Base-by-base conservation (phyloP, 2,888 invertebrate genomes). In the Drosophila anomelani region DNA sequence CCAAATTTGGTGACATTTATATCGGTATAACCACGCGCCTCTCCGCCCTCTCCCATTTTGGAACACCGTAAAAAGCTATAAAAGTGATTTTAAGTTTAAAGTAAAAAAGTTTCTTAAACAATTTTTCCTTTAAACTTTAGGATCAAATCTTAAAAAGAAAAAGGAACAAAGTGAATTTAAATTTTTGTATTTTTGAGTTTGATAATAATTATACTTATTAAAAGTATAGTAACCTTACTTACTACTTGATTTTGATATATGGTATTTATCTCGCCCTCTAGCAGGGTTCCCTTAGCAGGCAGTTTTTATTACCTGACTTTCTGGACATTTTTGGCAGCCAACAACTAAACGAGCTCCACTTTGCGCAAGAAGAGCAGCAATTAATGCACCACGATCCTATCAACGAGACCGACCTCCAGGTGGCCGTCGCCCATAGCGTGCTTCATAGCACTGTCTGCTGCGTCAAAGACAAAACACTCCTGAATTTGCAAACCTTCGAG, bases 381-480 rank as follows among this genome's bases (percentile, higher is more conserved):
- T 26, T 66, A 17, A 73, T 90, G 32, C 74, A 89, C 72, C 67
- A 71, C n/a, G 90, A 92, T 72, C 92, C 92, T 1, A 77, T 56
- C 4, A 83, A 73, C 1, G 89, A 85, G 20, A 69, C 79, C 0
- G 91, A 92, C 7, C 76, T 92, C 2, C 90, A 91, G 56, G 78
- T 86, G 20, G 76, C 75, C 17, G 75, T 90, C 0, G 89, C 90
- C 0, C 79, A 81, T 23, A 85, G 80, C 43, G 90, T 96, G 0
- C 94, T 95, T 57, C 95, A 96, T 90, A 95, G 95, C 77, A 94
- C 95, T 0, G 92, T 96, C 84, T 94, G 94, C 67, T 94, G 94
- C 81, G 92, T 93, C 46, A 93, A 94, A 66, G 95, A 95, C 79
- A 95, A 95, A 81, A 93, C 94, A 1, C 94, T 94, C 0, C 95